Evolutionary conservation across 2,888 invertebrate genomes (phyloP).

Genomic region (Temnothorax rugatulus): DNA sequence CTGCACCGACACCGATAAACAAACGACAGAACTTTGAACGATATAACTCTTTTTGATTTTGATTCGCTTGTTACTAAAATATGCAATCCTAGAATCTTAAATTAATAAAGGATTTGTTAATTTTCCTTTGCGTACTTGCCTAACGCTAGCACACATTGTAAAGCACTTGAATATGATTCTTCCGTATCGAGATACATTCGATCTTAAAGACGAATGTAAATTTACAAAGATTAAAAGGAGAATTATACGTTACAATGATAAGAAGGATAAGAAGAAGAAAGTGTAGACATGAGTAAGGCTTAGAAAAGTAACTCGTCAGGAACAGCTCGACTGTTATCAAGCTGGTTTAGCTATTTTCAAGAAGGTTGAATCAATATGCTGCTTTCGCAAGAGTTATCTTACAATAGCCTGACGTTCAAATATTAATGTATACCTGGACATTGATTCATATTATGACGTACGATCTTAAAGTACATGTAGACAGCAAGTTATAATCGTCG

Average conservation of each 20-base stretch:
- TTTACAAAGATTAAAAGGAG: neutral
- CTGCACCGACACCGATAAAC: neutral
- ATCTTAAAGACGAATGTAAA: neutral
- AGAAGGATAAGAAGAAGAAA: neutral
- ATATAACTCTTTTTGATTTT: neutral
- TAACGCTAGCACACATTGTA: neutral
- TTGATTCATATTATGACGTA: slow-evolving; percentile 57
- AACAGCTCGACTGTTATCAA: slow-evolving; percentile 20
- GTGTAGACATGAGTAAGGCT: neutral
- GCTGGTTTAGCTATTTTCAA: slow-evolving; percentile 50
- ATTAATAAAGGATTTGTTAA: neutral
- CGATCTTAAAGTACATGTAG: slow-evolving; percentile 46
- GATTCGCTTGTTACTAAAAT: neutral
- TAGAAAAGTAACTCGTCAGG: neutral
- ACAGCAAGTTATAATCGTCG: slow-evolving; percentile 46
- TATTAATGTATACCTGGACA: slow-evolving; percentile 34
- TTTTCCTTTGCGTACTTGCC: neutral
- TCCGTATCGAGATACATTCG: neutral
- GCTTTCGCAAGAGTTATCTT: slow-evolving; percentile 47
- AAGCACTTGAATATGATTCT: neutral
- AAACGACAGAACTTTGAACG: neutral
- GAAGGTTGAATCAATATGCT: slow-evolving; percentile 53
- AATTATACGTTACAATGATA: neutral
- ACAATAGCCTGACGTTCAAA: slow-evolving; percentile 37
- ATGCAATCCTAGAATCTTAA: neutral